Conservation (phyloP, 2,113 vertebrate species). For the Beaufortia kweichowensis region DNA sequence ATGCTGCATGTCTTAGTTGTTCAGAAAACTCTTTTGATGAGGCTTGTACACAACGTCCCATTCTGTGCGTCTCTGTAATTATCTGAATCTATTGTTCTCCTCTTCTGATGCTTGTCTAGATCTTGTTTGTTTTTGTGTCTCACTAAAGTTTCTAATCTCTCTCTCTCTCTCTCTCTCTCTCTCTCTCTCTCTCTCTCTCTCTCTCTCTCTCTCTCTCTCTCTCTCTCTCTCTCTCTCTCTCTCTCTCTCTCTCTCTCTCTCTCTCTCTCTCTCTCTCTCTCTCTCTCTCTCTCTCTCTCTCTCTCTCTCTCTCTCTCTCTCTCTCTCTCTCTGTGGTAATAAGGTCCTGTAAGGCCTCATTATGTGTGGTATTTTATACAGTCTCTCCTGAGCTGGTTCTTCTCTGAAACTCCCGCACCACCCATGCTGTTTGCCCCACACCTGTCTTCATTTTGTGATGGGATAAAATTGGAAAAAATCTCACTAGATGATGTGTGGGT, state of each 20-base stretch:
- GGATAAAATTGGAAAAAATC: neutral
- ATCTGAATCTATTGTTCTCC: slow-evolving; percentile 1
- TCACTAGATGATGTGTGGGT: neutral
- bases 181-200: neutral
- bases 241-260: no score
- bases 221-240: neutral
- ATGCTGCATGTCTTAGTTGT: neutral
- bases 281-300: no score
- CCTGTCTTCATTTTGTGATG: neutral
- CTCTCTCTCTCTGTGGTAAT: neutral
- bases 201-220: no score
- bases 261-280: no score
- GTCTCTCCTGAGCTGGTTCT: neutral
- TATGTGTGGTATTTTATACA: neutral
- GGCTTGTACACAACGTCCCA: neutral
- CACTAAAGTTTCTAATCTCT: neutral
- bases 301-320: neutral
- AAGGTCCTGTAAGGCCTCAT: slow-evolving; percentile 30
- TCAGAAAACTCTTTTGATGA: neutral
- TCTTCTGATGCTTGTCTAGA: slow-evolving; percentile 3
- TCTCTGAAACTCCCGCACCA: neutral
- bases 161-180: neutral
- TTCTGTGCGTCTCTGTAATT: slow-evolving; percentile 3
- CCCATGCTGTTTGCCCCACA: neutral
- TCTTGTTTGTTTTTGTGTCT: slow-evolving; percentile 12